These are phyloP conservation scores for Tupiocoris notatus DNA, from an alignment of 2,888 invertebrate genomes.

Conservation along the genomic window DNA sequence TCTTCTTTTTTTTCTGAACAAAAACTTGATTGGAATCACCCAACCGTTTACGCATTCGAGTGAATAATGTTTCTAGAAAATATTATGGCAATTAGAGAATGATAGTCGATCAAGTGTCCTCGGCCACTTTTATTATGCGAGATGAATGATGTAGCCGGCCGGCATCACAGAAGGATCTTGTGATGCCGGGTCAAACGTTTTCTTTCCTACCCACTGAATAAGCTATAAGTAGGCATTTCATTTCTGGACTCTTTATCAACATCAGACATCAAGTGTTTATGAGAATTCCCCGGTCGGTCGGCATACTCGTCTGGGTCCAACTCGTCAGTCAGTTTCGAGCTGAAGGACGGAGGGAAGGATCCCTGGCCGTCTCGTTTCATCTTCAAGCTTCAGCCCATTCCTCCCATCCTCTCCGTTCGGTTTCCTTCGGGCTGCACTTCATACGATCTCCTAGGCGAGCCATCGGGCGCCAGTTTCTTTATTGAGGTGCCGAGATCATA, in stretches of 20 bases:
- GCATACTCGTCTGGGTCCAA: background rate
- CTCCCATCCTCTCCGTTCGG: no score
- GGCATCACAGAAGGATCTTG: background rate
- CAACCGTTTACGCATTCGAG: no score
- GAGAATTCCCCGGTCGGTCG: background rate
- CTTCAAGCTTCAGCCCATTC: no score
- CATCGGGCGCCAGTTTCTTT: constrained; percentile 37
- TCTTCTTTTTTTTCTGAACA: no score
- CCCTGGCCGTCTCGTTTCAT: background rate
- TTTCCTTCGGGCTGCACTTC: background rate
- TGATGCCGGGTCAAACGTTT: background rate
- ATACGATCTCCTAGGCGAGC: background rate
- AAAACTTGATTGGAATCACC: no score
- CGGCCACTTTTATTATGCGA: no score
- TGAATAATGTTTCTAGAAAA: no score
- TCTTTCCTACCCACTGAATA: background rate
- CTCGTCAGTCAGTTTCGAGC: no score
- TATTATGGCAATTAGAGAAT: no score
- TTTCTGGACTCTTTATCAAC: background rate
- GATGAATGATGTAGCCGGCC: background rate
- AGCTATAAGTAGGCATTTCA: background rate
- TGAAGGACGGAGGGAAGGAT: background rate
- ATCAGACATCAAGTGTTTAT: background rate
- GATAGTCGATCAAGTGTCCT: no score
- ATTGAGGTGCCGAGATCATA: constrained; percentile 39